Conservation (phyloP, 1,140 invertebrate species). For the Cydia strobilella region DNA sequence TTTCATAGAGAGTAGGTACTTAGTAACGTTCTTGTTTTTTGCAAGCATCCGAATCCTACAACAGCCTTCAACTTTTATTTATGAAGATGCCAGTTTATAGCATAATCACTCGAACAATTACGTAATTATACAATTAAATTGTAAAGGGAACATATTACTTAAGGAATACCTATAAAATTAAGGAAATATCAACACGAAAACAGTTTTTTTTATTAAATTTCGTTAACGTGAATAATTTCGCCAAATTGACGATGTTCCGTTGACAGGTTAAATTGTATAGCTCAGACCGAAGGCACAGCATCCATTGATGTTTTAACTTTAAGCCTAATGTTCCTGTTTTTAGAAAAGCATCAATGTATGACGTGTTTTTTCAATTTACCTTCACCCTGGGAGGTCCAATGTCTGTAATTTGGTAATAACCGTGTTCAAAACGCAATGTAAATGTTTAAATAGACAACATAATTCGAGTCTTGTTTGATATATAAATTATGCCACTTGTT, state of each 20-base stretch:
- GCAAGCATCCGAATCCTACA: too few species aligned
- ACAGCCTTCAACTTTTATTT: not conserved
- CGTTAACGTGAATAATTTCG: constrained; percentile 8
- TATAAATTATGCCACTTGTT: not conserved
- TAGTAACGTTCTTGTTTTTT: too few species aligned
- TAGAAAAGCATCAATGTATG: constrained; percentile 4
- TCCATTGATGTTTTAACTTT: not conserved
- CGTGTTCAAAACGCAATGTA: constrained; percentile 15
- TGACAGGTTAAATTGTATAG: constrained; percentile 9
- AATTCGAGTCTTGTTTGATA: not conserved
- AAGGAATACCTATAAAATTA: constrained; percentile 28
- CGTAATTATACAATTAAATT: constrained; percentile 11
- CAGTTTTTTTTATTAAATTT: constrained; percentile 16
- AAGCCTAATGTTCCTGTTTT: not conserved
- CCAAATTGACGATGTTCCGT: constrained; percentile 6
- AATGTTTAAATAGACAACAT: constrained; percentile 29
- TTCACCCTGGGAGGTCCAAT: not conserved
- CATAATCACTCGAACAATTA: not conserved
- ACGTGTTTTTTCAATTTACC: not conserved
- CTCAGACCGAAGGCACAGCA: not conserved
- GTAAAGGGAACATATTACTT: constrained; percentile 27
- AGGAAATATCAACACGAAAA: constrained; percentile 24
- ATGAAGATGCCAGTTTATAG: not conserved
- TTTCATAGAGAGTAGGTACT: too few species aligned
- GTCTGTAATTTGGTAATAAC: constrained; percentile 19